Evolutionary conservation across 2,797 vertebrate species (phyloP).

Genomic region (Toxotes lorentzi): DNA sequence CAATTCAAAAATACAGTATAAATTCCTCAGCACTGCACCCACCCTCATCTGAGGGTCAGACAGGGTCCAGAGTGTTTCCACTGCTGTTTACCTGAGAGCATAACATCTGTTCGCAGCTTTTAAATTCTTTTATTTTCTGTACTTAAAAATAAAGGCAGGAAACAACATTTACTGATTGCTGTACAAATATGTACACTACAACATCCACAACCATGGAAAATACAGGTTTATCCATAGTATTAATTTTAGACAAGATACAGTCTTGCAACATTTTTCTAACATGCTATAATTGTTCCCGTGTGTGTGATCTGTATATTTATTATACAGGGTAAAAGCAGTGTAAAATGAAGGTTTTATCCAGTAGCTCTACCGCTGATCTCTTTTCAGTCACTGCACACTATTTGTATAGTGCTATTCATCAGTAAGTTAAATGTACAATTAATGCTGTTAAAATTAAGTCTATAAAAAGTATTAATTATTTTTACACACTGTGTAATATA

Average conservation of each 20-base stretch:
- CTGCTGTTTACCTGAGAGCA: conserved; percentile 26
- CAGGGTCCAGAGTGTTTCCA: conserved; percentile 27
- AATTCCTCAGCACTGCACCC: conserved; percentile 70
- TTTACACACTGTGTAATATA: conserved; percentile 15
- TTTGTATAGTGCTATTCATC: background rate
- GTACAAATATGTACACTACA: conserved; percentile 45
- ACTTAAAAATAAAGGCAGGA: conserved; percentile 39
- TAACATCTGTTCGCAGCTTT: background rate
- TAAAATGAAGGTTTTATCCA: conserved; percentile 30
- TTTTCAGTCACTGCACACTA: conserved; percentile 11
- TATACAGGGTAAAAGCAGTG: conserved; percentile 9
- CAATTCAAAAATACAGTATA: conserved; percentile 70
- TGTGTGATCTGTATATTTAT: conserved; percentile 19
- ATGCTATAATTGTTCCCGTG: conserved; percentile 22
- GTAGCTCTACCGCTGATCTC: conserved; percentile 22
- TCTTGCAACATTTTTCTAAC: conserved; percentile 22
- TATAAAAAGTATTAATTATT: conserved; percentile 25
- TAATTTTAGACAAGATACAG: conserved; percentile 34
- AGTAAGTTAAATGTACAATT: background rate
- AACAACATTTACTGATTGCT: conserved; percentile 48
- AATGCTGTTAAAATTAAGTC: conserved; percentile 8
- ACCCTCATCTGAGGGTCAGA: conserved; percentile 47
- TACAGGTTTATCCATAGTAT: conserved; percentile 25
- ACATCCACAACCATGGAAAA: conserved; percentile 36
- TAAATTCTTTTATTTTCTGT: conserved; percentile 47